Base-by-base conservation (phyloP, 2,113 vertebrate species). In the Connochaetes taurinus region DNA sequence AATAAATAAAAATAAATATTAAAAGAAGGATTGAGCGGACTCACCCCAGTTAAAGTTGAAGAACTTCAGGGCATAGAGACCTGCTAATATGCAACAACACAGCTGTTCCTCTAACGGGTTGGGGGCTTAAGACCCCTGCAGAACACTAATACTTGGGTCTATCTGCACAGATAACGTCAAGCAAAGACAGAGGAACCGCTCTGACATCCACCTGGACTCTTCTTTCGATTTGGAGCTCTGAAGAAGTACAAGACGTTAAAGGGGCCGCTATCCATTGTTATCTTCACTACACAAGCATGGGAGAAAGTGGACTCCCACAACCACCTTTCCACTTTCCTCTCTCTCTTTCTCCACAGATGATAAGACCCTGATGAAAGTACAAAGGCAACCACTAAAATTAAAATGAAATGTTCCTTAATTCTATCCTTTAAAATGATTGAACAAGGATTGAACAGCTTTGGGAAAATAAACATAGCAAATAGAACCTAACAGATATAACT, bases 211-310 rank as follows among this genome's bases (percentile, higher is more conserved):
- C 12, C 23, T 17, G 50, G 25, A 52, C 50, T 92, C 29, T 81
- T 19, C 90, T 43, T 40, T 36, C 2, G 19, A 78, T 36, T 36
- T 62, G 11, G n/a, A 64, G 36, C 67, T 55, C 36, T 23, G 55
- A 55, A 76, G 71, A 62, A 90, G 78, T 19, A 3, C 23, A 33
- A 23, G 19, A 45, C 4, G 33, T 45, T 17, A 29, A 95, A 55
- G n/a, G 50, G 25, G 10, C 36, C 1, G 1, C 10, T 43, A 23
- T 40, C 19, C 33, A 5, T 2, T 4, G 2, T 52, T 50, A 33
- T 17, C 43, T 83, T 76, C 16, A 43, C 16, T 6, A 5, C 55
- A 6, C 6, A 88, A 87, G 58, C 87, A 14, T 21, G 40, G 40
- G 31, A 53, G 55, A 57, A 92, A 87, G 52, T 43, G 21, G 31